phyloP scores from a whole-genome alignment of 2,797 vertebrate genomes.

The Apogon talboti region DNA sequence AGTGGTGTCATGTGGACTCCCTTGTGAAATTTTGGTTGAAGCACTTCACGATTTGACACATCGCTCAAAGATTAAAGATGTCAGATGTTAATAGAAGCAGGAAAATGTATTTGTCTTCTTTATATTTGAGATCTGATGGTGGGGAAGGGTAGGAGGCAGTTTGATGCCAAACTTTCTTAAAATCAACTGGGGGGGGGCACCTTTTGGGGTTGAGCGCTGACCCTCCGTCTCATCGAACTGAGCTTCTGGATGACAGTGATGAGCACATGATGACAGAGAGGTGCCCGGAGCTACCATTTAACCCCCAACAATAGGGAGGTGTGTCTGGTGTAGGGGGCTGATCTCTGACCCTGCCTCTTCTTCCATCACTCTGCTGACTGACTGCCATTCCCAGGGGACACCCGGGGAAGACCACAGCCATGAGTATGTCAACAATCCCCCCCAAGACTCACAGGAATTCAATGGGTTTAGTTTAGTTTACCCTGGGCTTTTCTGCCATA shows the following conservation, averaged over 20 bases:
- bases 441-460: constrained; percentile 22
- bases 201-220: constrained; percentile 45
- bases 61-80: neutral
- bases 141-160: constrained; percentile 2
- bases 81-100: no score
- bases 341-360: constrained; percentile 76
- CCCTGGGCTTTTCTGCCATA: constrained; percentile 19
- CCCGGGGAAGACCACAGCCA: constrained; percentile 45
- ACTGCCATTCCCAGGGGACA: constrained; percentile 49
- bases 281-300: constrained; percentile 70
- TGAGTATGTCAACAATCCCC: constrained; percentile 49
- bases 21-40: constrained; percentile 14
- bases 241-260: constrained; percentile 74
- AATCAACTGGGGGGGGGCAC: neutral
- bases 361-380: constrained; percentile 49
- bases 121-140: neutral
- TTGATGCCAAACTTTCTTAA: constrained; percentile 6
- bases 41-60: neutral
- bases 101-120: neutral
- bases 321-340: constrained; percentile 47
- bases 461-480: constrained; percentile 36
- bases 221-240: constrained; percentile 57
- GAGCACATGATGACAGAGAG: constrained; percentile 76
- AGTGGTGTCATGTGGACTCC: constrained; percentile 55
- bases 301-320: constrained; percentile 62